Conservation (phyloP, 2,797 vertebrate species). For the Scleropages formosus region DNA sequence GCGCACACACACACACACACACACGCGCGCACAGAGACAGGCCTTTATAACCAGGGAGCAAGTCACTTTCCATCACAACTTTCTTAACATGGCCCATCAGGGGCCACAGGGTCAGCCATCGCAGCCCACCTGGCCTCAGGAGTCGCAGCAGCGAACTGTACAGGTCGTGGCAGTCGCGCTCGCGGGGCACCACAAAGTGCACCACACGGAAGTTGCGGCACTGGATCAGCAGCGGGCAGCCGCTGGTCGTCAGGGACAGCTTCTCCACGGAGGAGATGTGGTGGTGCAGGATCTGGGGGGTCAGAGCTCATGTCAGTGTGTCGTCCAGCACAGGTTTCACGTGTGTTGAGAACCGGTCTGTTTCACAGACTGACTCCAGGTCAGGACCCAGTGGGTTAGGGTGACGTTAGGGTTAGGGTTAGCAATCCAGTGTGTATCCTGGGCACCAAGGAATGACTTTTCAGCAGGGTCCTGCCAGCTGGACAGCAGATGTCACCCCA, state of each 20-base stretch:
- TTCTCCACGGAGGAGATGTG: conserved; percentile 94
- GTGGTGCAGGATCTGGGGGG: conserved; percentile 90
- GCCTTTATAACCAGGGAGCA: background rate
- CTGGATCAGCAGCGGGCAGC: conserved; percentile 93
- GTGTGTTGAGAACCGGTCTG: too few species aligned
- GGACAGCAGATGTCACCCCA: too few species aligned
- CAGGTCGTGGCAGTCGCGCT: conserved; percentile 94
- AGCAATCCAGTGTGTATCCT: too few species aligned
- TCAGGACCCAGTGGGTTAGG: too few species aligned
- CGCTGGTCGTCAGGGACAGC: conserved; percentile 86
- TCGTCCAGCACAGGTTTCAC: too few species aligned
- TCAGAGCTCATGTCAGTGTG: too few species aligned
- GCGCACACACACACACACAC: background rate
- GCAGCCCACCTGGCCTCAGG: conserved; percentile 77
- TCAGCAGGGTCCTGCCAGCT: too few species aligned
- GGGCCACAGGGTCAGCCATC: too few species aligned
- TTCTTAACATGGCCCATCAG: too few species aligned
- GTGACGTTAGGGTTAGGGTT: too few species aligned
- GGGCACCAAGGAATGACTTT: too few species aligned
- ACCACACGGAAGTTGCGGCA: conserved; percentile 94
- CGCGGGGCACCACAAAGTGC: conserved; percentile 89
- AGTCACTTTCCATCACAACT: background rate
- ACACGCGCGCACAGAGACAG: background rate
- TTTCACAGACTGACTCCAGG: too few species aligned
- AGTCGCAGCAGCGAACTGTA: conserved; percentile 93